These are phyloP conservation scores for Notoglanidium macrostoma DNA, from an alignment of 2,797 vertebrate species.

Conservation along the genomic window DNA sequence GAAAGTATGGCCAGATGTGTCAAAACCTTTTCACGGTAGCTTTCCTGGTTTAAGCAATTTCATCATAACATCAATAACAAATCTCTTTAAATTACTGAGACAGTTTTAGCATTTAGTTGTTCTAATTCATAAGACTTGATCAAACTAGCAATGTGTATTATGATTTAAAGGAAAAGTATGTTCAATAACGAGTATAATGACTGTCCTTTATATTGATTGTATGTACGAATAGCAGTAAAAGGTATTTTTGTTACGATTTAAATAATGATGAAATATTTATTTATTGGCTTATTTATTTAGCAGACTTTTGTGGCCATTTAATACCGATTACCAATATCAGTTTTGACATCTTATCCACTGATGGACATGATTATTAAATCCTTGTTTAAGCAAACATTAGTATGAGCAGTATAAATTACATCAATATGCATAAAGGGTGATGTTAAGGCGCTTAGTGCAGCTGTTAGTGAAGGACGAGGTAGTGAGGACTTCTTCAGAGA, in stretches of 20 bases:
- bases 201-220: not conserved
- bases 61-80: not conserved
- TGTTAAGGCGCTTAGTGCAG: not conserved
- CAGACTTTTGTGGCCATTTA: not conserved
- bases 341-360: not conserved
- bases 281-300: not conserved
- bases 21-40: not conserved
- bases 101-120: not conserved
- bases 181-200: not conserved
- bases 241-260: not conserved
- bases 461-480: constrained; percentile 58
- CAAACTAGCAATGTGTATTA: not conserved
- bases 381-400: not conserved
- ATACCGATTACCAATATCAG: not conserved
- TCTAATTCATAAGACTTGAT: not conserved
- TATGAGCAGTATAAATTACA: not conserved
- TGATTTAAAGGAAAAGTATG: not conserved
- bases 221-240: not conserved
- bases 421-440: too few species aligned
- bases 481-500: constrained; percentile 34
- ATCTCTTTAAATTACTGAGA: not conserved
- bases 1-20: not conserved
- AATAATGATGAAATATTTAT: not conserved
- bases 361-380: not conserved
- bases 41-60: not conserved